Evolutionary conservation across 2,797 vertebrate genomes (phyloP), one percentile per base, ranked within the genome.

Genomic region (Acipenser oxyrinchus): DNA sequence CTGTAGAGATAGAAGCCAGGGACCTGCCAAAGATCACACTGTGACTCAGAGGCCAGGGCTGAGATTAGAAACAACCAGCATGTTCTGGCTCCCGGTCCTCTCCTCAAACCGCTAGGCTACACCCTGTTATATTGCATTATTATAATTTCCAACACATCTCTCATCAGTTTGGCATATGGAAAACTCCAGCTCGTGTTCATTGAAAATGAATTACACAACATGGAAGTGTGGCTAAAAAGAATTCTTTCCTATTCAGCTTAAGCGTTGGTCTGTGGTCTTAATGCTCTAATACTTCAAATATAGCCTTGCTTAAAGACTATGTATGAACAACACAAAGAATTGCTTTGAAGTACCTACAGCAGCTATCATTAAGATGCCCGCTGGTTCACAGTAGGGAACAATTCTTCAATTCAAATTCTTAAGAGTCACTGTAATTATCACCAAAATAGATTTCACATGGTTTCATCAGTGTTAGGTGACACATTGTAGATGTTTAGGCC

Each of bases 161-260:
- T 49, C 51, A 62, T 49, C 51, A 51, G 51, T 49, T 66, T 72
- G 68, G 61, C 72, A 60, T 61, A n/a, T 55, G 63, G 55, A 65
- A 64, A 60, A 37, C 23, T 3, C 23, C 1, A 1, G 23, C 23
- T 66, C 8, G 51, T 18, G 58, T 72, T 74, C 68, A 67, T 76
- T 75, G 69, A 65, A 62, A 70, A 70, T 72, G 65, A 78, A 78
- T 75, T 79, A 75, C 70, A 76, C 59, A 8, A 66, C 64, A 18
- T 52, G 49, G 52, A 57, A 12, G 58, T 52, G 66, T 65, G 66
- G 62, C 72, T 73, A 64, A 11, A 63, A 37, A 58, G 8, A 51
- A 60, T 64, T 67, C 52, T 67, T 70, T 70, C 49, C 37, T 48
- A 50, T 57, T 52, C 48, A 49, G 55, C 55, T 13, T 6, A n/a